Evolutionary conservation across 2,797 vertebrate species (phyloP), one percentile per base, ranked within the genome.

Genomic region (Brachymystax lenok): DNA sequence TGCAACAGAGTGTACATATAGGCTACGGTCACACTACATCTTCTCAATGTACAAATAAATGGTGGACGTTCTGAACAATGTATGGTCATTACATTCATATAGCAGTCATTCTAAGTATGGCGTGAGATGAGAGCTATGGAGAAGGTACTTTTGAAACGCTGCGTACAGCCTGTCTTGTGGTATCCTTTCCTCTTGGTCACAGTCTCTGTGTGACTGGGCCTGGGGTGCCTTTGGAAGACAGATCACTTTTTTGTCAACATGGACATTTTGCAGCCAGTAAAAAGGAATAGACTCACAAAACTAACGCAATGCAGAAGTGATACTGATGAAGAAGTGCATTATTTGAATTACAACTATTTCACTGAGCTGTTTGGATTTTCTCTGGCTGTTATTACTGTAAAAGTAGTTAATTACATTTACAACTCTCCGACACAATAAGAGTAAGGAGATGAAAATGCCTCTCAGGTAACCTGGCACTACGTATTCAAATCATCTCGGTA

Each of bases 41-140:
- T 63, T 87, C 73, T 77, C 73, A 80, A 89, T 82, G 91, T 92
- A 91, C 92, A 91, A 92, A 88, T 84, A 88, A 92, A 92, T 88
- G 89, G 74, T 84, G 59, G 59, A 61, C n/a, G n/a, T 88, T 85
- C 84, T 74, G 30, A 84, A 77, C 87, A 90, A 92, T 91, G 91
- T 93, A 92, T 92, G 87, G 91, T 93, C 91, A 91, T 93, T 91
- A 88, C 87, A 87, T 88, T 90, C 84, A 80, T 85, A 88, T 90
- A 88, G 90, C 86, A 91, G 89, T 73, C 30, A 12, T 5, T 86
- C 87, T 90, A 88, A 90, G 85, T 90, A 89, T 73, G 5, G 17
- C 16, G 30, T 13, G 72, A 24, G 56, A 21, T 19, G 54, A 8
- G 24, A 94, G 93, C 93, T 92, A 88, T 81, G 71, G 6, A 24